Percentiles rank a stretch among this genome's conserved stretches.
These are phyloP conservation scores for Scartelaos histophorus DNA, from an alignment of 2,113 vertebrate species.

Conservation along the genomic window DNA sequence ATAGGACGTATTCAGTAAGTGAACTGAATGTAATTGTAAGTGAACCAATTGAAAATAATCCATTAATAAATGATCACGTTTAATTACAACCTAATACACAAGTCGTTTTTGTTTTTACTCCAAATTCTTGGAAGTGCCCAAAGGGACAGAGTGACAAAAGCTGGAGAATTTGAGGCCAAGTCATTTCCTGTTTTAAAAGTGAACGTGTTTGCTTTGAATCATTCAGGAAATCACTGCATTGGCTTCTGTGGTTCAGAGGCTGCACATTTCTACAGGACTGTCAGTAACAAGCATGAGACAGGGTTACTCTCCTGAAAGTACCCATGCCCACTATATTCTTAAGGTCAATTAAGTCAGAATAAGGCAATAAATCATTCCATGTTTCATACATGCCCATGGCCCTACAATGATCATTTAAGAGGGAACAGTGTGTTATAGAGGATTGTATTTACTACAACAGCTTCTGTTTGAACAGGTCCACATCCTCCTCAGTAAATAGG, in stretches of 20 bases:
- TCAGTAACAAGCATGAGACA: slow-evolving; percentile 42
- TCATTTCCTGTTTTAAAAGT: slow-evolving; percentile 74
- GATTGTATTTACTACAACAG: slow-evolving; percentile 19
- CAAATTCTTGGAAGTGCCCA: slow-evolving; percentile 4
- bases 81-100: too few species aligned
- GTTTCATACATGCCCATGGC: not conserved
- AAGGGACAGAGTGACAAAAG: slow-evolving; percentile 26
- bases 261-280: slow-evolving; percentile 55
- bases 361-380: not conserved
- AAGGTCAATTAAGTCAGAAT: not conserved
- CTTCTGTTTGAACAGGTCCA: slow-evolving; percentile 20
- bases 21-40: too few species aligned
- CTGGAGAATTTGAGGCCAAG: slow-evolving; percentile 44
- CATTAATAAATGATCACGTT: too few species aligned
- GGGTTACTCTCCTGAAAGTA: slow-evolving; percentile 19
- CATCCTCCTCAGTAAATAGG: not conserved
- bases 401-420: not conserved
- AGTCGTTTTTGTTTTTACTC: not conserved
- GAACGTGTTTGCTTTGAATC: slow-evolving; percentile 75
- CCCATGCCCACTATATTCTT: too few species aligned
- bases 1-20: not conserved
- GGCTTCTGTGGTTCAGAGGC: slow-evolving; percentile 62
- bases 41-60: too few species aligned
- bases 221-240: slow-evolving; percentile 76
- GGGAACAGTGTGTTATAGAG: slow-evolving; percentile 2